Evolutionary conservation across 2,113 vertebrate genomes (phyloP).

Genomic region (Abramis brama): DNA sequence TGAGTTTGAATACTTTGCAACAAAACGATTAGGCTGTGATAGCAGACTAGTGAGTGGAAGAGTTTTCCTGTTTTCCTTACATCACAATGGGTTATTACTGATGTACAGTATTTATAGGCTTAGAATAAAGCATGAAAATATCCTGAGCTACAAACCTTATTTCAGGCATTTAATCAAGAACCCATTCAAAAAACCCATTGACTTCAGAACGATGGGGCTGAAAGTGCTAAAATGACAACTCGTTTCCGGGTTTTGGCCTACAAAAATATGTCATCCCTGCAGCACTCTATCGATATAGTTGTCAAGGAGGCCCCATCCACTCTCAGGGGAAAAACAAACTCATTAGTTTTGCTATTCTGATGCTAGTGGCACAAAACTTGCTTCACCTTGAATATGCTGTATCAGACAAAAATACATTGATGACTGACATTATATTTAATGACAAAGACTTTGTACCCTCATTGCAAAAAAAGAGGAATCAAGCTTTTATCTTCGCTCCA

Average conservation of each 20-base stretch:
- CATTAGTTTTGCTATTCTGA: neutral
- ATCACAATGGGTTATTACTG: neutral
- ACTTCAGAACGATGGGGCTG: neutral
- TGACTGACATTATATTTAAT: neutral
- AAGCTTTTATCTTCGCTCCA: neutral
- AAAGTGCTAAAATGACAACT: neutral
- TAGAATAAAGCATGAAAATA: neutral
- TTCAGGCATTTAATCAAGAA: neutral
- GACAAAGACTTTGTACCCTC: neutral
- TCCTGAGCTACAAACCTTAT: neutral
- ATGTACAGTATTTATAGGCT: neutral
- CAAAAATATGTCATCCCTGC: neutral
- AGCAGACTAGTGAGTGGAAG: neutral
- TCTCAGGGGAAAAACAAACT: neutral
- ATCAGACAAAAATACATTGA: slow-evolving; percentile 16
- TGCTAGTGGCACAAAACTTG: neutral
- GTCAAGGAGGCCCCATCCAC: neutral
- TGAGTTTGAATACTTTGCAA: no score
- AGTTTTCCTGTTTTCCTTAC: no score
- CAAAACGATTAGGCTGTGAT: neutral
- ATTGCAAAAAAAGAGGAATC: neutral
- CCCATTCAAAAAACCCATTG: neutral
- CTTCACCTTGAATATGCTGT: neutral
- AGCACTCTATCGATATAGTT: neutral
- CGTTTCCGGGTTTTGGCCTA: neutral